These are phyloP conservation scores for Paedocypris micromegethes DNA, from an alignment of 2,797 vertebrate genomes.

Conservation along the genomic window DNA sequence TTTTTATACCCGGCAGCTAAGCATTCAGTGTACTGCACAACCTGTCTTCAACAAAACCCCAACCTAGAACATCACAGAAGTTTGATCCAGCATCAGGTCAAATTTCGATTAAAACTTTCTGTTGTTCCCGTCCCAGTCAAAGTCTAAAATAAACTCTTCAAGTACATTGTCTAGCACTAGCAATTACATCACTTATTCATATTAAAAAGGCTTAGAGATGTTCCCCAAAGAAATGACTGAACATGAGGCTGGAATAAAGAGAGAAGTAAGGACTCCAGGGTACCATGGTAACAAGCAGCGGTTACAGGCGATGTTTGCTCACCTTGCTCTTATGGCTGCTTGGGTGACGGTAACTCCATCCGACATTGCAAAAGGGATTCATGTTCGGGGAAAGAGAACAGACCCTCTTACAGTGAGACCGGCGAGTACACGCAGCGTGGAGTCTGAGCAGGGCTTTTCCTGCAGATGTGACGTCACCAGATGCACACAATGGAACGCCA, in stretches of 20 bases:
- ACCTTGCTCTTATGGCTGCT: constrained; percentile 42
- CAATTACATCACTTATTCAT: constrained; percentile 60
- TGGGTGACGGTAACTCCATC: constrained; percentile 46
- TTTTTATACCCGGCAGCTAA: no score
- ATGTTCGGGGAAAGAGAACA: constrained; percentile 14
- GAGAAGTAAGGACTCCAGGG: constrained; percentile 30
- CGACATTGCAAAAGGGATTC: constrained; percentile 42
- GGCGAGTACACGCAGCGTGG: constrained; percentile 28
- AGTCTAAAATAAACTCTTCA: constrained; percentile 37
- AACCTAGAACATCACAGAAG: neutral
- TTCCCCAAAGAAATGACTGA: constrained; percentile 32
- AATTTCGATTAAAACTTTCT: constrained; percentile 23
- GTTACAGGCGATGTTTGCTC: constrained; percentile 42
- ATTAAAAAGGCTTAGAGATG: constrained; percentile 40
- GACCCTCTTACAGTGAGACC: neutral
- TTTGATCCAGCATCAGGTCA: constrained; percentile 51
- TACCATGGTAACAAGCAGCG: constrained; percentile 44
- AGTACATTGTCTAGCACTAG: constrained; percentile 47
- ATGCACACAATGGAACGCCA: constrained; percentile 10
- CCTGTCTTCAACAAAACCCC: no score
- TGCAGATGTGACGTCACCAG: neutral
- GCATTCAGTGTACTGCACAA: no score
- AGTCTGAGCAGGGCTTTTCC: constrained; percentile 12
- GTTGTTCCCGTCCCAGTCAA: constrained; percentile 43
- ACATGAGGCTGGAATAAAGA: constrained; percentile 1